These are phyloP conservation scores for Motacilla tschutschensis DNA, from an alignment of 2,113 vertebrate genomes.

Conservation along the genomic window DNA sequence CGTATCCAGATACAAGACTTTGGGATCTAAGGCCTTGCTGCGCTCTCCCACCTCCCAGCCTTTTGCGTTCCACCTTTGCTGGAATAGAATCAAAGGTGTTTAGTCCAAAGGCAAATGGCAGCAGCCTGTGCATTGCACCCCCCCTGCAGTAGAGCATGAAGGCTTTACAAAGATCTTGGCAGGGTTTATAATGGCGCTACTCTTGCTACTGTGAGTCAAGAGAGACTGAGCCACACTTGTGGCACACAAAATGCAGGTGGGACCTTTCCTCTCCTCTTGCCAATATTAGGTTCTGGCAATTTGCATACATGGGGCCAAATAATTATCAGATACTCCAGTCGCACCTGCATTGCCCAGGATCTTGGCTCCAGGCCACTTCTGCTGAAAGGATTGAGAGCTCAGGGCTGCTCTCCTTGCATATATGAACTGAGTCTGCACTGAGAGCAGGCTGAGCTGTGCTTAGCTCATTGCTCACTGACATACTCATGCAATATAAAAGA, in stretches of 20 bases:
- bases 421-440: neutral
- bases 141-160: neutral
- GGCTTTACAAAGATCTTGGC: neutral
- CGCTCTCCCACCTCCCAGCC: neutral
- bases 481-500: neutral
- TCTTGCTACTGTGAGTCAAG: neutral
- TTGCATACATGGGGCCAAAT: neutral
- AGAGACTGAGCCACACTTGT: neutral
- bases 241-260: neutral
- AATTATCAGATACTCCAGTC: neutral
- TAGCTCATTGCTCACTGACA: neutral
- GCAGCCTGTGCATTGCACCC: neutral
- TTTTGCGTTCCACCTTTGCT: neutral
- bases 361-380: neutral
- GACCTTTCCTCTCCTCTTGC: neutral
- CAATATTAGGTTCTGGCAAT: neutral
- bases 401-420: neutral
- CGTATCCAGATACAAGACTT: accelerated
- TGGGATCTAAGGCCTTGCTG: neutral
- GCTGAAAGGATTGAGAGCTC: neutral
- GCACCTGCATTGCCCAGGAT: slow-evolving; percentile 30
- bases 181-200: neutral
- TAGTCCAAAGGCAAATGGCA: neutral
- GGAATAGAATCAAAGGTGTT: neutral
- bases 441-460: neutral